Conservation (phyloP, 2,113 vertebrate genomes). For the Spea bombifrons region DNA sequence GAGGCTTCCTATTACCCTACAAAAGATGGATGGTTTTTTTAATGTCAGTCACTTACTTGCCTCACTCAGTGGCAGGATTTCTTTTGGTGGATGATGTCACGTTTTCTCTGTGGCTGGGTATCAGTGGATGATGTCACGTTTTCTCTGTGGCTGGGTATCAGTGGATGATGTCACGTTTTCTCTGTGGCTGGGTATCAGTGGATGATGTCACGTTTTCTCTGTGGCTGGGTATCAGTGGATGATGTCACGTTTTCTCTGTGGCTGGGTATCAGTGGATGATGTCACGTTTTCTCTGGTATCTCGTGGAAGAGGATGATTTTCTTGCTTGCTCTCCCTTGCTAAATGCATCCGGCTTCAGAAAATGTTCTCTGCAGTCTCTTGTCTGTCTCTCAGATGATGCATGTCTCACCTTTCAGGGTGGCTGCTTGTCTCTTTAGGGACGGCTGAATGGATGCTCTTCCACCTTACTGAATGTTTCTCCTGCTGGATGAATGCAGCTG, state of each 20-base stretch:
- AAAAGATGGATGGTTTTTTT: too few species aligned
- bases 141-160: neutral
- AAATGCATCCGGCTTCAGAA: too few species aligned
- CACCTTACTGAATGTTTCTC: neutral
- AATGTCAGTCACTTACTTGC: too few species aligned
- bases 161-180: slow-evolving; percentile 11
- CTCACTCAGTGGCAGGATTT: too few species aligned
- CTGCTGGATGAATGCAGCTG: neutral
- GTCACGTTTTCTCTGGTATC: neutral
- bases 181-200: neutral
- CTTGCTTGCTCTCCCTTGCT: neutral
- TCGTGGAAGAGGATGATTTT: too few species aligned
- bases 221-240: neutral
- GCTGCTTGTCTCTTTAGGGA: neutral
- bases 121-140: too few species aligned
- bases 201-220: slow-evolving; percentile 21
- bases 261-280: neutral
- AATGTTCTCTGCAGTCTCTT: too few species aligned
- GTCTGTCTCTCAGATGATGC: too few species aligned
- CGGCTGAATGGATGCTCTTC: neutral
- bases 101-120: too few species aligned
- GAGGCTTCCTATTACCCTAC: neutral
- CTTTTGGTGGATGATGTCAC: too few species aligned
- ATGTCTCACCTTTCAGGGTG: neutral
- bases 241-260: neutral